phyloP scores from a whole-genome alignment of 1,140 invertebrate species.

The Meloidogyne exigua region DNA sequence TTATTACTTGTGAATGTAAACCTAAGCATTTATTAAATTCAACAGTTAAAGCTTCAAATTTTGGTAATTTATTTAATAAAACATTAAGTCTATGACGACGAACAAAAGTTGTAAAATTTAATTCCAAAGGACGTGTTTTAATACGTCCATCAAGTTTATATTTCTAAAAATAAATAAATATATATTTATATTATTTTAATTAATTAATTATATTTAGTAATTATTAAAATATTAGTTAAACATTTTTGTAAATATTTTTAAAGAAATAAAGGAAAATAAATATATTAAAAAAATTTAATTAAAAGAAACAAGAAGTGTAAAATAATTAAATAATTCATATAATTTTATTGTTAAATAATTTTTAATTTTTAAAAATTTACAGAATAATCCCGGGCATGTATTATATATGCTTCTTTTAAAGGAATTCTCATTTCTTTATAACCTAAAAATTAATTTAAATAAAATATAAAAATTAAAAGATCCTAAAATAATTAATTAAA shows the following conservation, averaged over 20 bases:
- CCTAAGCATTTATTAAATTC: neutral
- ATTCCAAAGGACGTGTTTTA: neutral
- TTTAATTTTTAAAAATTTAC: no score
- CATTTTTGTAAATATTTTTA: no score
- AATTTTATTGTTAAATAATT: no score
- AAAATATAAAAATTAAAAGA: neutral
- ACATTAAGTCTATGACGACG: neutral
- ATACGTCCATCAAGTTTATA: constrained; percentile 4
- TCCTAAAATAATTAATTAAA: no score
- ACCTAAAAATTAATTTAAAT: neutral
- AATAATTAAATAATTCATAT: no score
- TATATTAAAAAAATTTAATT: no score
- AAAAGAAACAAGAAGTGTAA: no score
- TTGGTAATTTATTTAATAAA: constrained; percentile 1
- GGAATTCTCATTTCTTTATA: neutral
- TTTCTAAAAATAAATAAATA: neutral
- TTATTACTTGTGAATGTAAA: neutral
- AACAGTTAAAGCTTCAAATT: neutral
- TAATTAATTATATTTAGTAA: no score
- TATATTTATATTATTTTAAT: no score
- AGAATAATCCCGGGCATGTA: neutral
- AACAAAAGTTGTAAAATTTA: constrained; percentile 1
- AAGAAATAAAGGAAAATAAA: no score
- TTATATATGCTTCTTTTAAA: neutral
- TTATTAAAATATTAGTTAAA: no score